Percentiles rank a stretch among this genome's conserved stretches.
Evolutionary conservation across 2,888 invertebrate genomes (phyloP).

Genomic region (Trichacis sp.): DNA sequence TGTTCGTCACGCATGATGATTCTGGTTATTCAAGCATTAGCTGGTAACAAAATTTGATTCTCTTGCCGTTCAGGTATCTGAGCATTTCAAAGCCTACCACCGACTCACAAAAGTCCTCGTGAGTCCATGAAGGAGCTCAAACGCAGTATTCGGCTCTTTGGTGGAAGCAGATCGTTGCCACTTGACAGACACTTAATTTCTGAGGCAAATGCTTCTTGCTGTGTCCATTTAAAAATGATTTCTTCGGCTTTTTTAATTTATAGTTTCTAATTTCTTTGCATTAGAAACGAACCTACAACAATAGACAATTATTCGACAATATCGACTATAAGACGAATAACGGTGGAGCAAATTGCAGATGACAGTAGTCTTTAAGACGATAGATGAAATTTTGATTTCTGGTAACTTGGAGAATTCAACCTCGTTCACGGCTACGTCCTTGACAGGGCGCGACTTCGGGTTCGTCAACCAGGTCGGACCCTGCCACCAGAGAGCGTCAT

Average conservation of each 20-base stretch:
- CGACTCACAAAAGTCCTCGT: constrained; percentile 6
- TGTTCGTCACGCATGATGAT: constrained; percentile 8
- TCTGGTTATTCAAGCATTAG: constrained; percentile 12
- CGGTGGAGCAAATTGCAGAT: not conserved
- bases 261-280: not conserved
- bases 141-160: no score
- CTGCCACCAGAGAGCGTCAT: constrained; percentile 27
- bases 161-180: not conserved
- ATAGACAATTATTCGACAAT: constrained; percentile 5
- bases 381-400: not conserved
- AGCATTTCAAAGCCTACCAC: constrained; percentile 4
- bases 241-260: not conserved
- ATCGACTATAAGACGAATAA: constrained; percentile 3
- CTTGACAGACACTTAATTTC: no score
- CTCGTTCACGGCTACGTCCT: no score
- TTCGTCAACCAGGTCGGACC: constrained; percentile 36
- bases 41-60: constrained; percentile 4
- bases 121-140: constrained; percentile 10
- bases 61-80: not conserved
- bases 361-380: not conserved
- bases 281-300: not conserved
- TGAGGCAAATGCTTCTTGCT: not conserved
- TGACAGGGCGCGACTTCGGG: no score
- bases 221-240: not conserved
- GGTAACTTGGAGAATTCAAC: no score